Evolutionary conservation across 2,888 invertebrate species (phyloP).

Genomic region (Drosophila kambysellisi): DNA sequence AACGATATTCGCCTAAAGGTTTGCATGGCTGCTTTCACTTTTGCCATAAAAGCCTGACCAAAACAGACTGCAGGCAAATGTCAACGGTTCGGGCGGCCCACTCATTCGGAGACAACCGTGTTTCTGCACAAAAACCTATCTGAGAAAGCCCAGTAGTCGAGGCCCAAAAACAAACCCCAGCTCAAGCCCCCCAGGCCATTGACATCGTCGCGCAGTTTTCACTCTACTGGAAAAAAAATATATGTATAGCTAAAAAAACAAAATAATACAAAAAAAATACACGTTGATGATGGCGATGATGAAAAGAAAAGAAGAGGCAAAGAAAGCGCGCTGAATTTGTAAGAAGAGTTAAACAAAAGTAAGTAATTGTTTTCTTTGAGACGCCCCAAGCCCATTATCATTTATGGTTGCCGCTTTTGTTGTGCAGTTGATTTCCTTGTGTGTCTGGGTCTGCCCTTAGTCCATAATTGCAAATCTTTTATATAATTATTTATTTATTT

Average conservation of each 20-base stretch:
- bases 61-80: constrained; percentile 17
- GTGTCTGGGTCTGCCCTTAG: constrained; percentile 25
- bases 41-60: constrained; percentile 23
- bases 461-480: constrained; percentile 58
- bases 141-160: constrained; percentile 46
- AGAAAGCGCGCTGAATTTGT: constrained; percentile 73
- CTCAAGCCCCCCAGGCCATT: constrained; percentile 44
- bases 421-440: constrained; percentile 25
- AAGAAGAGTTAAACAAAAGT: constrained; percentile 60
- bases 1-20: constrained; percentile 50
- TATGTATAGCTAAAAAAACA: constrained; percentile 3
- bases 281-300: constrained; percentile 17
- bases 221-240: constrained; percentile 35
- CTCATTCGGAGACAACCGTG: constrained; percentile 41
- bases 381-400: constrained; percentile 49
- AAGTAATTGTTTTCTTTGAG: constrained; percentile 64
- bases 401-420: constrained; percentile 36
- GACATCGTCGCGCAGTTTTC: constrained; percentile 63
- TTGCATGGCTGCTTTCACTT: constrained; percentile 50
- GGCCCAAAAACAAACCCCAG: constrained; percentile 20
- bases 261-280: neutral
- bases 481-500: constrained; percentile 49
- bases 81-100: constrained; percentile 41
- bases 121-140: neutral
- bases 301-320: constrained; percentile 43